A percentile compares a stretch with the other conserved stretches of the same genome.
Conservation (phyloP, 2,888 invertebrate genomes). For the Tortricodes alternella region DNA sequence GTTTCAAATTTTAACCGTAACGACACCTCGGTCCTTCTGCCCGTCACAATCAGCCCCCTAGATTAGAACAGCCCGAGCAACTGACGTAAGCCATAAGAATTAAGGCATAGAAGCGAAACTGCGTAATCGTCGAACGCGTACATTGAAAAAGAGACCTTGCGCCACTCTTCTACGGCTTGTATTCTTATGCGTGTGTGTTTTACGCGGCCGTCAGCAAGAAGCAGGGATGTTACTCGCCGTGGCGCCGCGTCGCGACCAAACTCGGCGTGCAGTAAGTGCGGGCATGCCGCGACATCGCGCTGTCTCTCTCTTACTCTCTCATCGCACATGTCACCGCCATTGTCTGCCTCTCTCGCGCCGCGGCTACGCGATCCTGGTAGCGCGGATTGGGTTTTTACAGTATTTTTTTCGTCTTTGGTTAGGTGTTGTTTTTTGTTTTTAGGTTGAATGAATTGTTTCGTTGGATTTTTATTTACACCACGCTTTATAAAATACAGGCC, state of each 20-base stretch:
- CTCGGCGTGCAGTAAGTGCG: constrained; percentile 96
- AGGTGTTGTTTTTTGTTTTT: constrained; percentile 24
- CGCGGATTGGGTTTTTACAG: constrained; percentile 11
- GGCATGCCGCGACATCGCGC: constrained; percentile 59
- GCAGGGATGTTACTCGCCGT: constrained; percentile 93
- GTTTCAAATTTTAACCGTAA: constrained; percentile 4
- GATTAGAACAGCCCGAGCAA: too few relatives aligned
- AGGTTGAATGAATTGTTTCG: background rate
- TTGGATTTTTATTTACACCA: background rate
- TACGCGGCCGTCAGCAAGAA: constrained; percentile 83
- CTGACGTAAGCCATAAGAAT: constrained; percentile 5
- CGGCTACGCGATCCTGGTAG: constrained; percentile 34
- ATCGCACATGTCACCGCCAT: constrained; percentile 57
- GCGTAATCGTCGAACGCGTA: background rate
- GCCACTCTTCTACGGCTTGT: constrained; percentile 33
- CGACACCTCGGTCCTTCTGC: constrained; percentile 49
- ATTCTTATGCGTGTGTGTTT: constrained; percentile 76
- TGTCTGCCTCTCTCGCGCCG: constrained; percentile 49
- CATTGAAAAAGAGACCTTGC: constrained; percentile 9
- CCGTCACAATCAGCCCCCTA: constrained; percentile 25
- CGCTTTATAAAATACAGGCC: too few relatives aligned
- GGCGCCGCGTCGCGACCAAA: constrained; percentile 96
- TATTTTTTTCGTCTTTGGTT: constrained; percentile 21
- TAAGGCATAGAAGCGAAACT: constrained; percentile 16
- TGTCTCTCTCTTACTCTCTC: constrained; percentile 66